Conservation (phyloP, 2,888 invertebrate species). For the Saturnia pavonia region DNA sequence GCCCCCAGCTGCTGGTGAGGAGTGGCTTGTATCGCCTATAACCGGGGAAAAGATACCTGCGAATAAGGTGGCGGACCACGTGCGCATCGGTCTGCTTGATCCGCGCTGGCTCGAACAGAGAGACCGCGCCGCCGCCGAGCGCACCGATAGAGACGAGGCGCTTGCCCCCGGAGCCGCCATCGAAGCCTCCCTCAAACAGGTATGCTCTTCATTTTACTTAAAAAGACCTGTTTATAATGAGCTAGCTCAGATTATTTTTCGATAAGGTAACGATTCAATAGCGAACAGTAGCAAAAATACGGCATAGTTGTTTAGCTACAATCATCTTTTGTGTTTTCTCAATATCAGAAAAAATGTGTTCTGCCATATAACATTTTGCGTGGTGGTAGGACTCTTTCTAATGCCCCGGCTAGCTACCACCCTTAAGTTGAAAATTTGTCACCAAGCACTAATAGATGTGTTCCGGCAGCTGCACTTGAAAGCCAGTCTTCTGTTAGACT, state of each 20-base stretch:
- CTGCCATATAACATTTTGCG: no score
- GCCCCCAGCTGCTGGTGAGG: conserved; percentile 84
- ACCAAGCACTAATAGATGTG: no score
- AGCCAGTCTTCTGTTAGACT: no score
- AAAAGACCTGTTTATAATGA: neutral
- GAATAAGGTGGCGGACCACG: conserved; percentile 97
- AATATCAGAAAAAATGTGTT: no score
- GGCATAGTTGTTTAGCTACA: no score
- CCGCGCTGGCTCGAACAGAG: conserved; percentile 99
- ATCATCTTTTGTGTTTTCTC: no score
- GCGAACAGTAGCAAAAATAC: no score
- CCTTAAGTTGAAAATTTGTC: no score
- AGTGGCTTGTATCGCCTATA: conserved; percentile 98
- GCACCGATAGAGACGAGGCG: conserved; percentile 89
- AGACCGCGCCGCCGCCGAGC: conserved; percentile 96
- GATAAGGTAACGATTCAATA: no score
- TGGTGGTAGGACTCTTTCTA: no score
- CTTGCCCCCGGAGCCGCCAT: conserved; percentile 90
- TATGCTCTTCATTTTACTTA: conserved; percentile 25
- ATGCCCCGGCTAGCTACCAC: no score
- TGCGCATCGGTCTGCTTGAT: conserved; percentile 97
- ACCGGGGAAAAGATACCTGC: conserved; percentile 99
- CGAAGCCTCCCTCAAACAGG: conserved; percentile 95
- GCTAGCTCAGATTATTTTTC: neutral
- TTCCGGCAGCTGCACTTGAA: no score